Conservation (phyloP, 2,888 invertebrate species). For the Hedychridium roseum region DNA sequence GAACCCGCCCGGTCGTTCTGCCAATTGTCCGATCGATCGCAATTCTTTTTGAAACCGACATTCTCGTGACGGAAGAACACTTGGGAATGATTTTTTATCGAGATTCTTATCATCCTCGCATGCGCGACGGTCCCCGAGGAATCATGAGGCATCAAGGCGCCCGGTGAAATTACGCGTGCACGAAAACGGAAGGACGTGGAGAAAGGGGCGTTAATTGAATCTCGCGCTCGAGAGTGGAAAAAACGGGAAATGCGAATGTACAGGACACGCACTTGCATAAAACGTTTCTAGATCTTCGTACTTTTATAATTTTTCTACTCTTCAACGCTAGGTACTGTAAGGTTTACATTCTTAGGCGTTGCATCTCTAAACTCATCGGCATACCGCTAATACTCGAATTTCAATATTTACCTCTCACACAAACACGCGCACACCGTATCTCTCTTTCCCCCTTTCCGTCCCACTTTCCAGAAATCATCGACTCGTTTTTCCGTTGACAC, state of each 20-base stretch:
- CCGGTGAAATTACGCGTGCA: too few species aligned
- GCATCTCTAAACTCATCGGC: constrained; percentile 5
- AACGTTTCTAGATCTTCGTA: constrained; percentile 44
- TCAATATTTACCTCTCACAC: background rate
- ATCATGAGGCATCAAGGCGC: too few species aligned
- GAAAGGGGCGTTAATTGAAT: too few species aligned
- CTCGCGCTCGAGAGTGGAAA: too few species aligned
- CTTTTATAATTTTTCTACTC: constrained; percentile 58
- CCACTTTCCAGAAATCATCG: background rate
- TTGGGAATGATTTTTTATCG: too few species aligned
- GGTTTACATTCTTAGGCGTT: constrained; percentile 16
- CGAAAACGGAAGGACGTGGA: too few species aligned
- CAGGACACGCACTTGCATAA: constrained; percentile 19
- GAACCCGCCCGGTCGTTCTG: too few species aligned
- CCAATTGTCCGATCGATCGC: too few species aligned
- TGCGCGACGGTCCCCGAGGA: too few species aligned
- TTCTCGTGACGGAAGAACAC: too few species aligned
- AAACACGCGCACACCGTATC: background rate
- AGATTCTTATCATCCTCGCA: too few species aligned
- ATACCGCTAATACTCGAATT: background rate
- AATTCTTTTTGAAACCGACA: too few species aligned
- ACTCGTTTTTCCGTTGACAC: background rate
- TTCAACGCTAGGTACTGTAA: constrained; percentile 43
- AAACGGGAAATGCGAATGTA: constrained; percentile 1
- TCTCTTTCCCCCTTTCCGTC: background rate